A percentile compares a stretch with the other conserved stretches of the same genome.
phyloP scores from a whole-genome alignment of 2,113 vertebrate genomes.

The Cnemophilus loriae region DNA sequence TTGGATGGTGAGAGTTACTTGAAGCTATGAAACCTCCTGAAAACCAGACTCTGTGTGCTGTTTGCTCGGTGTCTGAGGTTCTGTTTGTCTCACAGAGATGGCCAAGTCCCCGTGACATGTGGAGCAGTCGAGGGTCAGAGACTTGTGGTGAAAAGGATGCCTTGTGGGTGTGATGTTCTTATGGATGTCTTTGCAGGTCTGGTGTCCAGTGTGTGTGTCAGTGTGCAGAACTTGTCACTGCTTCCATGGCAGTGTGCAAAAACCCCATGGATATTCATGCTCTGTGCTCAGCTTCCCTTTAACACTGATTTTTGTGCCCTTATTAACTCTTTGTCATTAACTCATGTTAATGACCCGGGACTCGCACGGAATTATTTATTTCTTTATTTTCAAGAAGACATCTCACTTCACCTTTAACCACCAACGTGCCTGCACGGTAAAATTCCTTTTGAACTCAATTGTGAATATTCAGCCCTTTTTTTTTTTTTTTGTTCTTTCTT shows the following conservation, averaged over 20 bases:
- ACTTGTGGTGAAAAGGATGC: neutral
- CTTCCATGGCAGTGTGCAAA: neutral
- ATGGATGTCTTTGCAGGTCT: neutral
- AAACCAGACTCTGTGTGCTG: neutral
- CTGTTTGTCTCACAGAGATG: neutral
- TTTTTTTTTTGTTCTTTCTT: conserved; percentile 17
- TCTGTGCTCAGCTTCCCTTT: neutral
- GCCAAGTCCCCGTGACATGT: neutral
- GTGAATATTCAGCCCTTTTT: neutral
- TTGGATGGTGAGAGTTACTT: neutral
- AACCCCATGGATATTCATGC: neutral
- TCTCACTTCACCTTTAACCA: conserved; percentile 52
- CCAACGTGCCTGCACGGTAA: neutral
- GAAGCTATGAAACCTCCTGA: neutral
- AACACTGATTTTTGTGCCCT: neutral
- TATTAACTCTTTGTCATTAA: conserved; percentile 3
- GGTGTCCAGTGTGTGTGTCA: neutral
- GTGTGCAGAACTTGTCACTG: neutral
- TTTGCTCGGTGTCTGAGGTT: neutral
- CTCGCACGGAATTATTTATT: neutral
- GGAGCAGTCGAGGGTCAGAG: neutral
- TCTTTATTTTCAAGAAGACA: conserved; percentile 10
- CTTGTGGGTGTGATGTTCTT: neutral
- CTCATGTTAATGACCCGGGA: neutral
- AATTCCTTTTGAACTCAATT: conserved; percentile 36